These are phyloP conservation scores for Cebus imitator DNA, from an alignment of 2,113 vertebrate species.

Conservation along the genomic window DNA sequence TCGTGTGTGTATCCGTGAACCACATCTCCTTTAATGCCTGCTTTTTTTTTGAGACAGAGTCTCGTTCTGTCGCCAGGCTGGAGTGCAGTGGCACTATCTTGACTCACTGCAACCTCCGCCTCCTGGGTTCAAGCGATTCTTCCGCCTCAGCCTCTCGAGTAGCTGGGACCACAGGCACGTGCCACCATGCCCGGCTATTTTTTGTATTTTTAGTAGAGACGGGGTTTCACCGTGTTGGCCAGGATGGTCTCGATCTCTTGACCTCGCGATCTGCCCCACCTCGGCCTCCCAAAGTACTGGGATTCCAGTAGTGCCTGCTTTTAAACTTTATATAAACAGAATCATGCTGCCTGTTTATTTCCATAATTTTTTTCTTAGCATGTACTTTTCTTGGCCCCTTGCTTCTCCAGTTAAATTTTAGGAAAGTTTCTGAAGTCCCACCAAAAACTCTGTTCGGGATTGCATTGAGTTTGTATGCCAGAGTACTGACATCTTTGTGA, in stretches of 20 bases:
- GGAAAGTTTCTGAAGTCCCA: neutral
- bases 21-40: neutral
- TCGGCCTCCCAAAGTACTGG: too few species aligned
- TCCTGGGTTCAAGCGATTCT: too few species aligned
- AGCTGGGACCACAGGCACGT: too few species aligned
- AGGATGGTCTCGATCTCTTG: too few species aligned
- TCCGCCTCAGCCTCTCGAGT: too few species aligned
- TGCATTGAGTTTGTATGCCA: neutral
- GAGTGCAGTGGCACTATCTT: too few species aligned
- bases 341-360: neutral
- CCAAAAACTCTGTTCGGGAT: neutral
- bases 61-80: too few species aligned
- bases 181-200: too few species aligned
- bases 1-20: neutral
- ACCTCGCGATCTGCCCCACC: too few species aligned
- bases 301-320: neutral
- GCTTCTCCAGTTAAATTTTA: constrained; percentile 8
- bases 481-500: neutral
- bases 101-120: too few species aligned
- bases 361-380: neutral
- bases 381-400: neutral
- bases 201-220: too few species aligned
- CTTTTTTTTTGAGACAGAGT: neutral
- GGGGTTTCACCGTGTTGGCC: too few species aligned
- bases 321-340: neutral